Evolutionary conservation across 1,140 invertebrate species (phyloP).

Genomic region (Zaprionus lachaisei): DNA sequence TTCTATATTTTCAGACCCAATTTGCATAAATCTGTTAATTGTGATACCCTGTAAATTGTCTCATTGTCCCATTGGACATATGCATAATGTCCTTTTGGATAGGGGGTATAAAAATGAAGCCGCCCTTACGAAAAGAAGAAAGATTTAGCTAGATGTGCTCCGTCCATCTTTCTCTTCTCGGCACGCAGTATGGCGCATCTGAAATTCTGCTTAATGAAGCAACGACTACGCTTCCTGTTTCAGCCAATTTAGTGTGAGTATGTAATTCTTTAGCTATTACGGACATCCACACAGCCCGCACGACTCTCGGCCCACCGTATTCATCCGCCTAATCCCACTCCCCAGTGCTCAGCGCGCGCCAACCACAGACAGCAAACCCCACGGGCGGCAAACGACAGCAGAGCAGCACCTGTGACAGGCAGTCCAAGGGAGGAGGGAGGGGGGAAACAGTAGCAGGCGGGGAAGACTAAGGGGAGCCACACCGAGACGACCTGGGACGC

Average conservation of each 20-base stretch:
- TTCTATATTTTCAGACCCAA: no score
- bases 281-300: slow-evolving; percentile 47
- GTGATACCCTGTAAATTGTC: no score
- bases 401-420: slow-evolving; percentile 63
- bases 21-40: no score
- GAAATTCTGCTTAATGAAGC: slow-evolving; percentile 84
- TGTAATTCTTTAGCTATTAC: slow-evolving; percentile 84
- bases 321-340: background rate
- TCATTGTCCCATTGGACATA: no score
- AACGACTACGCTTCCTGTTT: slow-evolving; percentile 83
- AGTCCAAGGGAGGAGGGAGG: background rate
- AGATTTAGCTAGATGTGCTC: background rate
- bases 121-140: background rate
- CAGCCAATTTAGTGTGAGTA: slow-evolving; percentile 83
- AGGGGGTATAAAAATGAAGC: background rate
- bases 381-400: slow-evolving; percentile 14
- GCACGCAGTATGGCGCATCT: slow-evolving; percentile 41
- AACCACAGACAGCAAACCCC: slow-evolving; percentile 2
- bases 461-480: background rate
- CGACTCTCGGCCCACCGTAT: slow-evolving; percentile 17
- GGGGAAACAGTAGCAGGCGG: background rate
- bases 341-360: background rate
- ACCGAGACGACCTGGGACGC: slow-evolving; percentile 35
- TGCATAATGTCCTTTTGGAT: no score
- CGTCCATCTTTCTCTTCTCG: background rate